Evolutionary conservation across 92 coral and sea anemone species (phyloP).

Genomic region (Porites lobata): DNA sequence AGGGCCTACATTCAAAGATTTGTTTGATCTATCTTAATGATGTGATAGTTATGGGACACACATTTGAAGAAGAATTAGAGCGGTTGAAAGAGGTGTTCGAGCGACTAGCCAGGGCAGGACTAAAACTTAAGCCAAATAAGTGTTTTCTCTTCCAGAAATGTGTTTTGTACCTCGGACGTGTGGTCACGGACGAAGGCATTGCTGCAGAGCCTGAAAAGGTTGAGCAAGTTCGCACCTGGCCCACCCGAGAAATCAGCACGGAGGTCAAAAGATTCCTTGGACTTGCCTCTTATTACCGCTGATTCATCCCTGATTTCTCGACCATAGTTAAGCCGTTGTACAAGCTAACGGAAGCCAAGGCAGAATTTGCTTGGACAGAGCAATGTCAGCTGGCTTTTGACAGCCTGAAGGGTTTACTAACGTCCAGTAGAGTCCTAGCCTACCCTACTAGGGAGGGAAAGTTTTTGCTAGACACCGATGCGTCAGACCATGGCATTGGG

Average conservation of each 20-base stretch:
- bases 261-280: constrained; percentile 34
- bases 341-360: constrained; percentile 54
- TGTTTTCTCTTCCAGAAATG: not conserved
- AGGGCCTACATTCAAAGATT: too few relatives aligned
- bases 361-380: constrained; percentile 19
- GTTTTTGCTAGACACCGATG: constrained; percentile 35
- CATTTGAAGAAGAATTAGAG: not conserved
- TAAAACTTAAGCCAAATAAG: constrained; percentile 58
- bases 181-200: constrained; percentile 57
- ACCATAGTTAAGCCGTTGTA: constrained; percentile 56
- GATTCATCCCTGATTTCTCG: constrained; percentile 51
- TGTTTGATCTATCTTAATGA: constrained; percentile 51
- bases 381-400: constrained; percentile 59
- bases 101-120: constrained; percentile 1
- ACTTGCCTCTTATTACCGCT: constrained; percentile 3
- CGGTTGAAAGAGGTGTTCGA: too few relatives aligned
- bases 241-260: constrained; percentile 21
- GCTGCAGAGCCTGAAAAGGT: constrained; percentile 37
- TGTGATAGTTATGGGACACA: constrained; percentile 41
- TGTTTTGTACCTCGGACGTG: constrained; percentile 46
- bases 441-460: constrained; percentile 19
- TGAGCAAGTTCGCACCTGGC: constrained; percentile 42
- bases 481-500: constrained; percentile 57
- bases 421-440: constrained; percentile 50
- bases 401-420: constrained; percentile 39